Percentiles rank a stretch among this genome's conserved stretches.
phyloP scores from a whole-genome alignment of 2,888 invertebrate species.

The Cephus rjabovi region DNA sequence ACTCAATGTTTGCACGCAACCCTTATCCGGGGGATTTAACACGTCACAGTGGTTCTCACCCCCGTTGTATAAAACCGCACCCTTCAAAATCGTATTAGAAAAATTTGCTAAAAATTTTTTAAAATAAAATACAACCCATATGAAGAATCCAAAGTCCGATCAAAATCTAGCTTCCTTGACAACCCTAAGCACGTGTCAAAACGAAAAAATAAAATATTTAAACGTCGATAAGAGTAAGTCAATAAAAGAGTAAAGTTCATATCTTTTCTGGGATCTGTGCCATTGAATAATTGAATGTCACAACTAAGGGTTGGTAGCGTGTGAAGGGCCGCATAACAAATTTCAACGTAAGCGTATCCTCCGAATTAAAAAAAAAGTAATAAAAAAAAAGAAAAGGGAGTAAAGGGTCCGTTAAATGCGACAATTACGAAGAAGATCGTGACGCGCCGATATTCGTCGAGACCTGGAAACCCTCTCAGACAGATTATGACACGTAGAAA shows the following conservation, averaged over 20 bases:
- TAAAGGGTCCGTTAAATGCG: not conserved
- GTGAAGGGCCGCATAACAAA: not conserved
- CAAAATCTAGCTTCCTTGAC: not conserved
- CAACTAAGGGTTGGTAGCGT: not conserved
- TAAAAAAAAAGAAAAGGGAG: not conserved
- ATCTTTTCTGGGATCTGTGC: not conserved
- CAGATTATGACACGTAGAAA: constrained; percentile 60
- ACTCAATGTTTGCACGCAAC: not conserved
- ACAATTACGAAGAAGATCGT: constrained; percentile 8
- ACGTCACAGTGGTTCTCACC: not conserved
- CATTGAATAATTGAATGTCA: not conserved
- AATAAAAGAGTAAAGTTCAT: not conserved
- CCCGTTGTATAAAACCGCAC: not conserved
- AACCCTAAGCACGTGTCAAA: not conserved
- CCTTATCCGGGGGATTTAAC: not conserved
- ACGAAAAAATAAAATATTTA: not conserved
- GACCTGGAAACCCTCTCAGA: constrained; percentile 44
- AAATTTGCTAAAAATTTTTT: not conserved
- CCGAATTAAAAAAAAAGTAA: not conserved
- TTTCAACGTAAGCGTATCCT: not conserved
- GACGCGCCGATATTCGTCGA: constrained; percentile 7
- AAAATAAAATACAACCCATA: not conserved
- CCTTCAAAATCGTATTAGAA: not conserved
- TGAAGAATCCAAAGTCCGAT: not conserved
- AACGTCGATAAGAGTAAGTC: not conserved